A percentile compares a stretch with the other conserved stretches of the same genome.
These are phyloP conservation scores for Lithosia quadra DNA, from an alignment of 2,888 invertebrate species.

Conservation along the genomic window DNA sequence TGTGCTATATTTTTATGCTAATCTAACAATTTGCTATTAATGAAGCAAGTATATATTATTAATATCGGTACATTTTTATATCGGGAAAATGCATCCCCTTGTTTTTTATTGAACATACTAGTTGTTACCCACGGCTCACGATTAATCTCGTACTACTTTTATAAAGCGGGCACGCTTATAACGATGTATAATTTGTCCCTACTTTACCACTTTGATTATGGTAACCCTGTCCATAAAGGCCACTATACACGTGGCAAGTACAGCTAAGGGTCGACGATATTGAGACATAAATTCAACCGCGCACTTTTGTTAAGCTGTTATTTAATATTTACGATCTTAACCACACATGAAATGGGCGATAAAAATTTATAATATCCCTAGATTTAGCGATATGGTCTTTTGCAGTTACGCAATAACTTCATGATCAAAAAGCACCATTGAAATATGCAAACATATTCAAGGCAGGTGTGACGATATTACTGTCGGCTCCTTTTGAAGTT, in stretches of 20 bases:
- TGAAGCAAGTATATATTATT: too few relatives aligned
- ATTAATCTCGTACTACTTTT: too few relatives aligned
- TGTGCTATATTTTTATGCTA: too few relatives aligned
- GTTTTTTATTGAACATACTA: too few relatives aligned
- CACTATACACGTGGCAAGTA: conserved; percentile 60
- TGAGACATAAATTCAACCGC: conserved; percentile 76
- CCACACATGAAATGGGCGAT: conserved; percentile 37
- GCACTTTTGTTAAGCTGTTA: conserved; percentile 68
- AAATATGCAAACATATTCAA: not conserved
- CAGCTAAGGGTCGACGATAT: conserved; percentile 67
- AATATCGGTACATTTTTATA: too few relatives aligned
- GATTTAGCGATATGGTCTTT: conserved; percentile 11
- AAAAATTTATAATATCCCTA: conserved; percentile 19
- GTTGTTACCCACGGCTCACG: too few relatives aligned
- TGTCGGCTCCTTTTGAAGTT: too few relatives aligned
- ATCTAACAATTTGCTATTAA: too few relatives aligned
- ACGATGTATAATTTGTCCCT: not conserved
- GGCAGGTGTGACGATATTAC: not conserved
- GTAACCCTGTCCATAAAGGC: conserved; percentile 32
- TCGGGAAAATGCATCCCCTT: too few relatives aligned
- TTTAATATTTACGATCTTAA: conserved; percentile 70
- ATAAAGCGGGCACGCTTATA: too few relatives aligned
- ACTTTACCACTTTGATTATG: conserved; percentile 9
- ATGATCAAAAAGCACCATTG: not conserved
- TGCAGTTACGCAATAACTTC: conserved; percentile 18